Evolutionary conservation across 37 sponge, comb jelly and placozoan genomes (phyloP), one percentile per base, ranked within the genome.

Genomic region (Halisarca cf. caerulea): DNA sequence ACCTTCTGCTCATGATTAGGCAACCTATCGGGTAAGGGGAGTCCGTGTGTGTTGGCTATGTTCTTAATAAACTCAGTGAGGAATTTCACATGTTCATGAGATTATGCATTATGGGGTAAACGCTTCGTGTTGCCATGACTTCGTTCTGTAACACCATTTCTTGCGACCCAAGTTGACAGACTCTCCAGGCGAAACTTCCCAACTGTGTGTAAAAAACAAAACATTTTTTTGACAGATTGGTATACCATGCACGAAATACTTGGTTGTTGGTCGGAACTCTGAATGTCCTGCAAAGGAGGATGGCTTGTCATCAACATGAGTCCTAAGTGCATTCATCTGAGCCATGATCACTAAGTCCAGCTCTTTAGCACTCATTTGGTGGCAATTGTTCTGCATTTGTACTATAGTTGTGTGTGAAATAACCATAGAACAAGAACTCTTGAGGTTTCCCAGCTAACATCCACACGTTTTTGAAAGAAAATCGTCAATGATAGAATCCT

Each of bases 321-420:
- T 40, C 77, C 77, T 74, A 17, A 74, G 45, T 18, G 44, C 77
- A 74, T 74, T 74, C 45, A 74, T 5, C 14, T 74, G 77, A 7
- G 45, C 21, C 77, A 74, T 74, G 21, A 41, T 41, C 2, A 40
- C 64, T 74, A 15, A 41, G 25, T 74, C 77, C 45, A 74, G 1
- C 24, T 74, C 45, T 18, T 9, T 14, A 8, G 3, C 15, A 39
- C 25, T 74, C 44, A 41, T 39, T 7, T 74, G 77, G 45, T 74
- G 77, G 42, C 77, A 44, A 21, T 74, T 74, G 44, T 74, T 74
- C 2, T 44, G 0, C 42, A 43, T 74, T 44, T 40, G 42, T 41
- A 24, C 45, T 8, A 74, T 74, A 24, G 77, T 74, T 8, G 17
- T 23, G 24, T 23, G 43, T 41, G 77, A 44, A 44, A 74, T 41